Percentiles rank a stretch among this genome's conserved stretches.
These are phyloP conservation scores for Trichonephila inaurata DNA, from an alignment of 1,140 invertebrate genomes.

Conservation along the genomic window DNA sequence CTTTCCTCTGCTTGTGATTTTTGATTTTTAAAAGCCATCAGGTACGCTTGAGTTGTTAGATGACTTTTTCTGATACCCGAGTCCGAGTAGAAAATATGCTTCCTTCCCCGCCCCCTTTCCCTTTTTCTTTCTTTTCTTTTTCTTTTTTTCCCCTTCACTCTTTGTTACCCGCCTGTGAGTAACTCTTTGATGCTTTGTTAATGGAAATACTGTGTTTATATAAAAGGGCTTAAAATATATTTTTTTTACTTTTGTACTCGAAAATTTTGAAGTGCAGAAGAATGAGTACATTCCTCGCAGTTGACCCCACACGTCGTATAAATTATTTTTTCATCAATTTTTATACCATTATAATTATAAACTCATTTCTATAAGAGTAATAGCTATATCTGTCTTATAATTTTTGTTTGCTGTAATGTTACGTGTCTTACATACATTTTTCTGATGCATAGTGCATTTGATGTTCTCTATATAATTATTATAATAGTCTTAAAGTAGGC, in stretches of 20 bases:
- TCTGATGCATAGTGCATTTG: no score
- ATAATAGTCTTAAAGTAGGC: no score
- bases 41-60: constrained; percentile 28
- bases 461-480: no score
- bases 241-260: not conserved
- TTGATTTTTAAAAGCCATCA: not conserved
- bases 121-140: not conserved
- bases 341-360: no score
- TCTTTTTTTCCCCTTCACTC: not conserved
- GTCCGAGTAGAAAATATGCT: not conserved
- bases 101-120: not conserved
- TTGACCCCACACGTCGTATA: not conserved
- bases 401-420: no score
- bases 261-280: not conserved
- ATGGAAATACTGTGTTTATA: not conserved
- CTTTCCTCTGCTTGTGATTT: not conserved
- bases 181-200: not conserved
- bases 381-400: no score
- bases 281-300: not conserved
- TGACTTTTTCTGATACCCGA: not conserved
- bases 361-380: no score
- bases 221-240: not conserved
- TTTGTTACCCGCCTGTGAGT: not conserved
- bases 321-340: no score
- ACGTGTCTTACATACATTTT: no score